Conservation (phyloP, 1,140 invertebrate genomes). For the Ceratosolen fusciceps region DNA sequence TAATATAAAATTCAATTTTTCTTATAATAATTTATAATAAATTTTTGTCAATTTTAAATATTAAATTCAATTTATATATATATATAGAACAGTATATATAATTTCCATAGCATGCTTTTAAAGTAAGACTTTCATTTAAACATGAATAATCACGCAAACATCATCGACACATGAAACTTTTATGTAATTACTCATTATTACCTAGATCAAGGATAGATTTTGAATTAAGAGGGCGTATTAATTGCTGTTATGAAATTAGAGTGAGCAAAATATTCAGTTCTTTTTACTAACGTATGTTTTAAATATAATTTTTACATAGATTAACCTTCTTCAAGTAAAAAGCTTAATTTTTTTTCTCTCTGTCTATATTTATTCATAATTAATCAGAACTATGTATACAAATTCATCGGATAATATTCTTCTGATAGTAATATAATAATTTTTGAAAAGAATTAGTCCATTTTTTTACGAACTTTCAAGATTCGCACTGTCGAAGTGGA, state of each 20-base stretch:
- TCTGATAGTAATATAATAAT: too few species aligned
- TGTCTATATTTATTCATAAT: too few species aligned
- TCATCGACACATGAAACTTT: not conserved
- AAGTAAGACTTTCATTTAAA: not conserved
- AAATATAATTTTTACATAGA: not conserved
- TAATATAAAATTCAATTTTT: not conserved
- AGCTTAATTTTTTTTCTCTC: conserved; percentile 21
- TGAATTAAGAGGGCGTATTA: not conserved
- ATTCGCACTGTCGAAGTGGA: too few species aligned
- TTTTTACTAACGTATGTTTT: not conserved
- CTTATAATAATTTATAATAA: too few species aligned
- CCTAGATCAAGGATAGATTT: not conserved
- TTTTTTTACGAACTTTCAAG: too few species aligned
- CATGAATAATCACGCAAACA: not conserved
- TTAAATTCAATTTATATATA: not conserved
- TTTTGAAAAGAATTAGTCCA: too few species aligned
- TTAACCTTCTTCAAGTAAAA: conserved; percentile 10
- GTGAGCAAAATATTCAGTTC: conserved; percentile 29
- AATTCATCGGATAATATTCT: too few species aligned
- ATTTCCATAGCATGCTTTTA: not conserved
- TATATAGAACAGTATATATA: not conserved
- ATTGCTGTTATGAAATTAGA: conserved; percentile 12
- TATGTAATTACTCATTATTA: not conserved
- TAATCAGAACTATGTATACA: too few species aligned
- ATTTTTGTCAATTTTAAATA: not conserved